Evolutionary conservation across 2,888 invertebrate species (phyloP), one percentile per base, ranked within the genome.

Genomic region (Drosophila aldrichi): DNA sequence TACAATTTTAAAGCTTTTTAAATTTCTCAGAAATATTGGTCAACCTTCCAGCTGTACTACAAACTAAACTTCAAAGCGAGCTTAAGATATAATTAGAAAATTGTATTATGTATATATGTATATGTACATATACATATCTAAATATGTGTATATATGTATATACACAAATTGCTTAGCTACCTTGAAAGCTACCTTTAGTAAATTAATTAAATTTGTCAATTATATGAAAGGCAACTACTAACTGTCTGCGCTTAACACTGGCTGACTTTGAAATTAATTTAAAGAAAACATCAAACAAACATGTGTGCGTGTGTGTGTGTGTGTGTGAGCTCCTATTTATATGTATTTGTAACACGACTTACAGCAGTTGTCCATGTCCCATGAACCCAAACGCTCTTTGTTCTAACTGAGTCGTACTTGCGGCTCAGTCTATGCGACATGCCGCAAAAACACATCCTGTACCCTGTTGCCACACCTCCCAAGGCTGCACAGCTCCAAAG

Each of bases 201-300:
- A 57, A 48, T 77, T 56, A 60, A 63, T 57, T 58, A 55, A 43
- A 59, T 40, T 20, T 59, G 43, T 22, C 57, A 64, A 65, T 70
- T 70, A 54, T 36, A 38, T 71, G 41, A 61, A 43, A 64, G 44
- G 36, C 18, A 52, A 41, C 51, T 41, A 52, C 51, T 41, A 52
- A 38, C 51, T 32, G 57, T 70, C 38, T 51, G 38, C 56, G 41
- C 43, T 59, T 54, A 64, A 77, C 73, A 63, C 63, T 52, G 68
- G 55, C 34, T 75, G 75, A 62, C 61, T 79, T 77, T 74, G 70
- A 74, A 77, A 77, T 71, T 61, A 71, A 77, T 75, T 79, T 79
- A 77, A 75, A 61, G 79, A 75, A 79, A 77, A 77, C 76, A 77
- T 77, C 79, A 77, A 77, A 77, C 71, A 62, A 74, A 14, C 43